Percentiles rank a stretch among this genome's conserved stretches.
Evolutionary conservation across 1,140 invertebrate genomes (phyloP).

Genomic region (Panagrolaimus sp.): DNA sequence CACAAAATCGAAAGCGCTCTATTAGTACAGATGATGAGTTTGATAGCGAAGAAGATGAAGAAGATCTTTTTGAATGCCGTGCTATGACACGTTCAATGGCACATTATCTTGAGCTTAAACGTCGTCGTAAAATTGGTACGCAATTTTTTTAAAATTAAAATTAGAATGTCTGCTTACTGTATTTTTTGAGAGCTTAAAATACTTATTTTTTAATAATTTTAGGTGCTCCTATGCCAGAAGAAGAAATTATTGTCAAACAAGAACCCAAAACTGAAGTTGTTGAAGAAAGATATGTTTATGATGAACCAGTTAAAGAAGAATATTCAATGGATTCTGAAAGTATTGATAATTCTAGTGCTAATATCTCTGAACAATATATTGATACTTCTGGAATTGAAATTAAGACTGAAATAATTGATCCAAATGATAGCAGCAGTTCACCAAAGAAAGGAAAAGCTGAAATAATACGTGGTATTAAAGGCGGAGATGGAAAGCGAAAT

Average conservation of each 20-base stretch:
- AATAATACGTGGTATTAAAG: no score
- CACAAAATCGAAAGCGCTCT: no score
- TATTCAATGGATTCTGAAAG: no score
- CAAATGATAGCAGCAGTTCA: no score
- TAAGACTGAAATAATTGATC: no score
- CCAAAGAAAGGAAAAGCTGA: no score
- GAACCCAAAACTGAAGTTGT: not conserved
- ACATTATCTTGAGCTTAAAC: slow-evolving; percentile 7
- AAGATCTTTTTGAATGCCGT: not conserved
- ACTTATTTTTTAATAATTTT: not conserved
- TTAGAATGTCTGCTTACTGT: no score
- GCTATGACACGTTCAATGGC: not conserved
- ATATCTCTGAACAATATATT: no score
- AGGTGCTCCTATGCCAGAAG: not conserved
- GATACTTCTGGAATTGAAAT: no score
- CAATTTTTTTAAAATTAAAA: not conserved
- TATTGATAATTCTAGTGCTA: no score
- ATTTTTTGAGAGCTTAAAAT: not conserved
- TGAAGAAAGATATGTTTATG: not conserved
- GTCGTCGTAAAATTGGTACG: slow-evolving; percentile 7
- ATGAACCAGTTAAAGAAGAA: not conserved
- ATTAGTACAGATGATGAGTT: no score
- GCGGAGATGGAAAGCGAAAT: no score
- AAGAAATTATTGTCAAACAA: not conserved
- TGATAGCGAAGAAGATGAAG: not conserved